These are phyloP conservation scores for Herpailurus yagouaroundi DNA, from an alignment of 2,113 vertebrate species.

Conservation along the genomic window DNA sequence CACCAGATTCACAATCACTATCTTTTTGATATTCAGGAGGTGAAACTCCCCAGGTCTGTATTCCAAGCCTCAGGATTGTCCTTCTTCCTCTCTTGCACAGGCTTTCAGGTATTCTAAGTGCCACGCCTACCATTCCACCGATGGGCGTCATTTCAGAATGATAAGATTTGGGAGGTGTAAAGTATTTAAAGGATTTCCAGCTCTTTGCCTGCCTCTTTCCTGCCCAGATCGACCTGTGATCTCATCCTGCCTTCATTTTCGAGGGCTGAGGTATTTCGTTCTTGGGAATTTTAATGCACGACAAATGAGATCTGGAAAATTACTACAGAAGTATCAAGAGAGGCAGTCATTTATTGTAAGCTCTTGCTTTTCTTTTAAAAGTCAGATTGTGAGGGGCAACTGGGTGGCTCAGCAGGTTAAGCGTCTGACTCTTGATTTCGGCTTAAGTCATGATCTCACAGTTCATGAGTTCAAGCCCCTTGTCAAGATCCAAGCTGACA, in stretches of 20 bases:
- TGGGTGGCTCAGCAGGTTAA: no score
- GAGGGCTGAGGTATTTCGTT: neutral
- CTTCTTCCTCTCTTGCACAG: neutral
- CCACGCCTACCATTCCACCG: neutral
- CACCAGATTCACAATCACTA: neutral
- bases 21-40: neutral
- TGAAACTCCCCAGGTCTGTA: no score
- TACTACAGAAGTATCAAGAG: neutral
- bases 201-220: slow-evolving; percentile 5
- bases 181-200: neutral
- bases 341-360: neutral
- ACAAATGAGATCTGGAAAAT: neutral
- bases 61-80: neutral
- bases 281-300: neutral
- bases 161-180: neutral
- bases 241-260: neutral
- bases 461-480: no score
- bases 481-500: no score
- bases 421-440: no score
- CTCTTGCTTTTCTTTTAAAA: slow-evolving; percentile 37
- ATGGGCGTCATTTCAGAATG: neutral
- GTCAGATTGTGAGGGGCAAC: neutral
- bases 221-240: neutral
- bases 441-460: no score
- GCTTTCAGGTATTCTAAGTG: neutral